Percentiles rank a stretch among this genome's conserved stretches.
Evolutionary conservation across 2,797 vertebrate species (phyloP).

Genomic region (Chaetophractus vellerosus): DNA sequence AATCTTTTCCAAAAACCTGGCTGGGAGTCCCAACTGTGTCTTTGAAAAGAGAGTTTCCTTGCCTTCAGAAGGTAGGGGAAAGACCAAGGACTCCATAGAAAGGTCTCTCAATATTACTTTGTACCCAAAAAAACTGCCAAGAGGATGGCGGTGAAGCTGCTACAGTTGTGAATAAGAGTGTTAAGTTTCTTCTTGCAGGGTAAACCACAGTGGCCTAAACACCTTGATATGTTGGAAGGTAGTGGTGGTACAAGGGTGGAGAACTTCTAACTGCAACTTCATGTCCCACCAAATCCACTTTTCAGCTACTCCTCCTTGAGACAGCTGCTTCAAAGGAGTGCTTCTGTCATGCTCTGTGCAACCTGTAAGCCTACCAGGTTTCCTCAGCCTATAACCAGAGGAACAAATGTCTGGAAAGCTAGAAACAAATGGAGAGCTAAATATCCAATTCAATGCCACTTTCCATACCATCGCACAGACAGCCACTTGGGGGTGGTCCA

Average conservation of each 20-base stretch:
- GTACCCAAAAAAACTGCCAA: conserved; percentile 20
- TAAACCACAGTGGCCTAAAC: conserved; percentile 66
- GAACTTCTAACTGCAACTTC: conserved; percentile 41
- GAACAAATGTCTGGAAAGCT: conserved; percentile 57
- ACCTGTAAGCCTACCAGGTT: not conserved
- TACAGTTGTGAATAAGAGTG: not conserved
- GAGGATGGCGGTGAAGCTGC: not conserved
- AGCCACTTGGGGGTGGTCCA: not conserved
- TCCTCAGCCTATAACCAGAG: conserved; percentile 23
- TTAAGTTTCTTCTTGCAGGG: conserved; percentile 57
- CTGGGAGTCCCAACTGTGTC: not conserved
- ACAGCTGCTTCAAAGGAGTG: conserved; percentile 41
- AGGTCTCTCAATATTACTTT: conserved; percentile 13
- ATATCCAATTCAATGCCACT: conserved; percentile 11
- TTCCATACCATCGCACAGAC: conserved; percentile 22
- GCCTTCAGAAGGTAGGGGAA: not conserved
- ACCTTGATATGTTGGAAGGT: not conserved
- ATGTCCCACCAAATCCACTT: not conserved
- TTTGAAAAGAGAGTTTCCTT: conserved; percentile 25
- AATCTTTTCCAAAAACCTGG: conserved; percentile 42
- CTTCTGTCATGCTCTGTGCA: conserved; percentile 15
- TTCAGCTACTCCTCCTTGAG: conserved; percentile 26
- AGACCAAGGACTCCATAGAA: not conserved
- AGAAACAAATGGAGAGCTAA: not conserved
- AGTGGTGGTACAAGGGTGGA: not conserved